Conservation (phyloP, 1,140 invertebrate genomes). For the Saccostrea cuccullata region DNA sequence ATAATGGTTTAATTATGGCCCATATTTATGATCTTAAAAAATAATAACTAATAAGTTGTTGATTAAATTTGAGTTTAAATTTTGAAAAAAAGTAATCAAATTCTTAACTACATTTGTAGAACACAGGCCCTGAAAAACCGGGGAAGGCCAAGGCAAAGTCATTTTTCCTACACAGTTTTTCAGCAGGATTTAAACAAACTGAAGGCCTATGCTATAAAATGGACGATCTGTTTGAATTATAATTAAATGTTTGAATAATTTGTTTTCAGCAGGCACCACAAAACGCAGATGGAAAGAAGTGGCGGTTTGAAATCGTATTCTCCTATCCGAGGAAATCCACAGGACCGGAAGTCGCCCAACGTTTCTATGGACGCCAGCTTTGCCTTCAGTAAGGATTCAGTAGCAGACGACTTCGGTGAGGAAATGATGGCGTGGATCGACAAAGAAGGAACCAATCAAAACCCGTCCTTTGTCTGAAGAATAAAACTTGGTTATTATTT, state of each 20-base stretch:
- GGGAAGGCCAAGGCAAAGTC: too few species aligned
- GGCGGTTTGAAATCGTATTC: background rate
- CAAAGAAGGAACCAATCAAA: constrained; percentile 12
- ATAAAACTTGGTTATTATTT: background rate
- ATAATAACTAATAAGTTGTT: too few species aligned
- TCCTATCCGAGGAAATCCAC: background rate
- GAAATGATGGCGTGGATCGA: constrained; percentile 49
- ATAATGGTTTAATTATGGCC: too few species aligned
- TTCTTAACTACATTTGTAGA: too few species aligned
- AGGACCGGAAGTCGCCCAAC: background rate
- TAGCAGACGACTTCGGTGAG: constrained; percentile 46
- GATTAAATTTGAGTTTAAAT: too few species aligned
- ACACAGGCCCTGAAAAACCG: too few species aligned
- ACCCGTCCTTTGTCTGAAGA: constrained; percentile 45
- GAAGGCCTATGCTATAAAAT: too few species aligned
- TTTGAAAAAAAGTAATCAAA: too few species aligned
- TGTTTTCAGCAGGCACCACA: constrained; percentile 19
- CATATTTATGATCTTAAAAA: too few species aligned
- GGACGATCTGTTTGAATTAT: too few species aligned
- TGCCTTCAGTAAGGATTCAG: constrained; percentile 2
- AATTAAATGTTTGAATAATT: background rate
- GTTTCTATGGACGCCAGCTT: constrained; percentile 31
- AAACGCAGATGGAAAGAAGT: constrained; percentile 29
- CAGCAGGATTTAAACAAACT: too few species aligned
- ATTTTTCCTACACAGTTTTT: too few species aligned